Conservation (phyloP, 1,140 invertebrate genomes). For the Brachionus asplanchnoidis region DNA sequence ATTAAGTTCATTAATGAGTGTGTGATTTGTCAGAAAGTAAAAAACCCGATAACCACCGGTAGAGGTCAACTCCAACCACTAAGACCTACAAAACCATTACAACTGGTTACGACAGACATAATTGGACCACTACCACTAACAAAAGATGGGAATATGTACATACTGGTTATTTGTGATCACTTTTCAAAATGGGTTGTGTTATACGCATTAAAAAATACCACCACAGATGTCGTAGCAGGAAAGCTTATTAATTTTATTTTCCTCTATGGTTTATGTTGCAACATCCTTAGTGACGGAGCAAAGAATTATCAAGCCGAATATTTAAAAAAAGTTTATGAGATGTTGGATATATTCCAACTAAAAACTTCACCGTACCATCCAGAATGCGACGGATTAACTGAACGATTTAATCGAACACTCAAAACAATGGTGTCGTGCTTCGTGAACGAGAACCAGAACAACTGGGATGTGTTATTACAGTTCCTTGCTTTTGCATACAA, state of each 20-base stretch:
- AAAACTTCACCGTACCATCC: too few species aligned
- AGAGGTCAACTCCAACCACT: background rate
- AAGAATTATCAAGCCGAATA: too few species aligned
- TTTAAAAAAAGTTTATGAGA: too few species aligned
- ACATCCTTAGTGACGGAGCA: background rate
- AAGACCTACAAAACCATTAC: background rate
- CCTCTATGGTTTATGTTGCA: background rate
- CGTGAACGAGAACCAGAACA: background rate
- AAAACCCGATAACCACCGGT: background rate
- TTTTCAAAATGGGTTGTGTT: slow-evolving; percentile 56
- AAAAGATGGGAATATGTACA: slow-evolving; percentile 47
- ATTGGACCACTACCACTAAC: slow-evolving; percentile 43
- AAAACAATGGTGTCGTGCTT: background rate
- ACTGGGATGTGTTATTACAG: background rate
- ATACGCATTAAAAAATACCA: background rate
- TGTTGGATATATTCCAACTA: too few species aligned
- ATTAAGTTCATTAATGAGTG: background rate
- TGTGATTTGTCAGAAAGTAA: slow-evolving; percentile 24
- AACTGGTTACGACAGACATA: background rate
- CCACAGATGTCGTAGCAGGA: background rate
- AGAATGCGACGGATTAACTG: background rate
- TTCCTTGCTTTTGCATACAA: too few species aligned
- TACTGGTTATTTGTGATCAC: slow-evolving; percentile 51
- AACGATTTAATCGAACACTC: slow-evolving; percentile 25
- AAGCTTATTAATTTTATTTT: background rate